Conservation (phyloP, 1,140 invertebrate genomes). For the Cotesia glomerata region DNA sequence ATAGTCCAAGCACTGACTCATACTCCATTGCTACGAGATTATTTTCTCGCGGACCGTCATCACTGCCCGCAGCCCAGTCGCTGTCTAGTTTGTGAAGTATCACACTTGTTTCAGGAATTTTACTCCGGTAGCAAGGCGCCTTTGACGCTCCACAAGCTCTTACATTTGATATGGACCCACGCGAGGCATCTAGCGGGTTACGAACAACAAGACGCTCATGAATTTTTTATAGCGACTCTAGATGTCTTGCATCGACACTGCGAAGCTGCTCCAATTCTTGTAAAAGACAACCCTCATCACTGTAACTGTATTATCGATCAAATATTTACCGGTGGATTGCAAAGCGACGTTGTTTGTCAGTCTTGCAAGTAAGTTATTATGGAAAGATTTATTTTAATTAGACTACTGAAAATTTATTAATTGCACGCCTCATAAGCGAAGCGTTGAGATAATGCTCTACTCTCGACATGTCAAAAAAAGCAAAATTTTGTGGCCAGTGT, state of each 20-base stretch:
- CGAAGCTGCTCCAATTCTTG: slow-evolving; percentile 59
- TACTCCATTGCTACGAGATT: slow-evolving; percentile 92
- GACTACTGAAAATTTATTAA: not conserved
- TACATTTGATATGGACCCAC: slow-evolving; percentile 96
- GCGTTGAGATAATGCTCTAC: too few relatives aligned
- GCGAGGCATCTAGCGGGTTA: slow-evolving; percentile 94
- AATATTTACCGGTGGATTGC: slow-evolving; percentile 94
- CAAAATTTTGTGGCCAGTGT: too few relatives aligned
- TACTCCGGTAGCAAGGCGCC: slow-evolving; percentile 90
- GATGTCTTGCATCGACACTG: slow-evolving; percentile 90
- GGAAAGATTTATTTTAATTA: not conserved
- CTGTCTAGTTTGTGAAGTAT: slow-evolving; percentile 94
- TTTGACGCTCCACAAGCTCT: slow-evolving; percentile 84
- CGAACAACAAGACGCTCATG: slow-evolving; percentile 98
- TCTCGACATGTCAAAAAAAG: too few relatives aligned
- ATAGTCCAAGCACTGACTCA: slow-evolving; percentile 96
- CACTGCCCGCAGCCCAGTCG: slow-evolving; percentile 74
- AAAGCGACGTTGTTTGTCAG: slow-evolving; percentile 96
- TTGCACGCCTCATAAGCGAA: too few relatives aligned
- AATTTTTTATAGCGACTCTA: slow-evolving; percentile 96
- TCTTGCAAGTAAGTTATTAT: slow-evolving; percentile 78
- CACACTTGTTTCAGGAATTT: slow-evolving; percentile 87
- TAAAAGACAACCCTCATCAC: slow-evolving; percentile 70
- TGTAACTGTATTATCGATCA: slow-evolving; percentile 98
- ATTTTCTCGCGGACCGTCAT: slow-evolving; percentile 93